A percentile compares a stretch with the other conserved stretches of the same genome.
Conservation (phyloP, 2,797 vertebrate genomes). For the Cossypha dichroa region DNA sequence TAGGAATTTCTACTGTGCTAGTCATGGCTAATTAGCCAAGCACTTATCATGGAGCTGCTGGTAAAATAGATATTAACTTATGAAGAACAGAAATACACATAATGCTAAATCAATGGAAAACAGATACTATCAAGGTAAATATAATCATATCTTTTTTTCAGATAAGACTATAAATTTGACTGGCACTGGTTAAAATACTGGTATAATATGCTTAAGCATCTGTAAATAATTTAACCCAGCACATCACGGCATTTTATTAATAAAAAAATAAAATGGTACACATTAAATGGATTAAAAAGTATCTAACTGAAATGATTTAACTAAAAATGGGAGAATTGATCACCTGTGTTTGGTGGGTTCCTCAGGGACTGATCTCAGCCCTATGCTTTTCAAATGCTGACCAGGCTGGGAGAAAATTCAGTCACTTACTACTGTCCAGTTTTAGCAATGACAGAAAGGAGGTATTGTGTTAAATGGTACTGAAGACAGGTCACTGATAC, state of each 20-base stretch:
- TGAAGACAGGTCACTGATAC: neutral
- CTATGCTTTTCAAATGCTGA: neutral
- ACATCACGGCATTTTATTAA: neutral
- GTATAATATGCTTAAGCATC: neutral
- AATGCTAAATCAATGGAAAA: neutral
- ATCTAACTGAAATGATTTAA: neutral
- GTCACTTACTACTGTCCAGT: neutral
- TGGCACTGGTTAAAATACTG: neutral
- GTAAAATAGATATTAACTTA: neutral
- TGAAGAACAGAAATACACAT: neutral
- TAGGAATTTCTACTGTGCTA: neutral
- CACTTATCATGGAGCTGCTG: neutral
- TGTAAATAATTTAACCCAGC: neutral
- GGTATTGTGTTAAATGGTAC: neutral
- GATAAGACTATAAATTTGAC: neutral
- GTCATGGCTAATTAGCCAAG: neutral
- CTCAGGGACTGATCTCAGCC: neutral
- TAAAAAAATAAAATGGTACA: neutral
- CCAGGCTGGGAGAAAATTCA: neutral
- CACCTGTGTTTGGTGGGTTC: neutral
- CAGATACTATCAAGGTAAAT: neutral
- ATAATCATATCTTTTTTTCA: neutral
- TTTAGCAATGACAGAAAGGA: neutral
- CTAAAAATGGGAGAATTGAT: neutral
- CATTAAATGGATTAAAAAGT: neutral